Evolutionary conservation across 2,113 vertebrate species (phyloP), one percentile per base, ranked within the genome.

Genomic region (Sebastes fasciatus): DNA sequence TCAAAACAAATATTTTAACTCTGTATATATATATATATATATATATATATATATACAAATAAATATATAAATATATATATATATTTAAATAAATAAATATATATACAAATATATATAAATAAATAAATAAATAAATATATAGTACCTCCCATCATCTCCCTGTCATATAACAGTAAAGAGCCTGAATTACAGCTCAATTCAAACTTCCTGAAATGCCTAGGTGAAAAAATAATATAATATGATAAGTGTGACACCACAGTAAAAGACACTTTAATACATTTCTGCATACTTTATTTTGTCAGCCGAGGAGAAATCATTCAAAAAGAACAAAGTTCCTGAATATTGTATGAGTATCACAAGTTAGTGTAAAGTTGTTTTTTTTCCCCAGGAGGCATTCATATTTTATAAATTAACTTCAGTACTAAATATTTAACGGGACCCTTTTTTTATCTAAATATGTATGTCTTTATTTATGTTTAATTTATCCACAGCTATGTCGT

Each of bases 241-340:
- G 68, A 61, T 12, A 23, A 21, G 4, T 19, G 26, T 70, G 57
- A 82, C 4, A 55, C 26, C 64, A 71, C 21, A 88, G 64, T 77
- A 51, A 87, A 89, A 23, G 49, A 89, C 65, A 89, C 73, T 67
- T 64, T n/a, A 2, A 65, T 2, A 74, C 16, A 51, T 86, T 79
- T 77, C 71, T 85, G 65, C 66, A 83, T 80, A 80, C 72, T 94
- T 93, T 92, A 92, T 91, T 93, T 77, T 64, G 52, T 88, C 74
- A 90, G 75, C 63, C 77, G 74, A 76, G 55, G 19, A 88, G 60
- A 86, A 91, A 78, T 85, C 68, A 79, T 72, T 88, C 61, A 81
- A 77, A 87, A 89, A 83, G 21, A 85, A 84, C 77, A 71, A 81
- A 63, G 34, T 63, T 88, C 60, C 54, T 84, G 69, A 85, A 81